These are phyloP conservation scores for Poeciliopsis presidionis DNA, from an alignment of 2,797 vertebrate genomes.

Conservation along the genomic window DNA sequence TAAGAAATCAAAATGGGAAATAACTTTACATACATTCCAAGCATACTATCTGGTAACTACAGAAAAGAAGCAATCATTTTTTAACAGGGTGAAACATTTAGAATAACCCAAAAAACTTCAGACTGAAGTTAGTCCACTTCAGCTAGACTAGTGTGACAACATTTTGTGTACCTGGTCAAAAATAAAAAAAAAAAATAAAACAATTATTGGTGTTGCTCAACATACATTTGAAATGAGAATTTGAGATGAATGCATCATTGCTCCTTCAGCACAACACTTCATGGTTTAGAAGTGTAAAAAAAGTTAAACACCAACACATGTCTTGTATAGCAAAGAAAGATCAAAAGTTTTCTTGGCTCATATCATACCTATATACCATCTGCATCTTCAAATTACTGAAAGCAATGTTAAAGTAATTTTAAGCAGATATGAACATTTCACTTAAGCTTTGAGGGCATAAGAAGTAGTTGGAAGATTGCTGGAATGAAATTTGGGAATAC, in stretches of 20 bases:
- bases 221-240: not conserved
- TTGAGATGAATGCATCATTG: not conserved
- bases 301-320: not conserved
- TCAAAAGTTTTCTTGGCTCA: not conserved
- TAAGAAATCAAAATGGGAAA: too few species aligned
- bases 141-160: not conserved
- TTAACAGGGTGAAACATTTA: not conserved
- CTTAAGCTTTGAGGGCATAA: not conserved
- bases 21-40: not conserved
- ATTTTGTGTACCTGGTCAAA: not conserved
- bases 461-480: not conserved
- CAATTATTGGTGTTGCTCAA: not conserved
- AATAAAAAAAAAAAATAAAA: not conserved
- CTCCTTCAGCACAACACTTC: not conserved
- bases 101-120: not conserved
- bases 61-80: not conserved
- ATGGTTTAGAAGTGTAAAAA: not conserved
- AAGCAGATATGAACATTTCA: not conserved
- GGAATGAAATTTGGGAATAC: not conserved
- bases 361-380: not conserved
- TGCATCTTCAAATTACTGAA: not conserved
- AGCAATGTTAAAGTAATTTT: not conserved
- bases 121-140: too few species aligned
- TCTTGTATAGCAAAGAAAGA: not conserved
- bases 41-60: not conserved